phyloP scores from a whole-genome alignment of 2,113 vertebrate genomes.

The Anser cygnoides region DNA sequence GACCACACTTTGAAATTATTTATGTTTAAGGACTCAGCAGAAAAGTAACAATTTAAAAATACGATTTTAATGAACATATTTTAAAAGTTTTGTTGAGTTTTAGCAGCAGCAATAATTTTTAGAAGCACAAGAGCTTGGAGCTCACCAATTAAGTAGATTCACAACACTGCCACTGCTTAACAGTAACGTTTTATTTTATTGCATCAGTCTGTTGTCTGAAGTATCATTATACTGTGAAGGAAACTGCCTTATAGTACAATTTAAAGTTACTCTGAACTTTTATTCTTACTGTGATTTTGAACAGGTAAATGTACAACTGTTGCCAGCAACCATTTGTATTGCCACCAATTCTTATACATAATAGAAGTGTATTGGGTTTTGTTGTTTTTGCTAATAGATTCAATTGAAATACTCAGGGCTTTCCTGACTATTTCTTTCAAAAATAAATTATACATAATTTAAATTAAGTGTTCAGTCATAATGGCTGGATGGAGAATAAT shows the following conservation, averaged over 20 bases:
- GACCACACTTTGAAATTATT: background rate
- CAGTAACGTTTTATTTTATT: background rate
- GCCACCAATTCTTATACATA: background rate
- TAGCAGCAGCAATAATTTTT: constrained; percentile 8
- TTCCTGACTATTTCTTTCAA: background rate
- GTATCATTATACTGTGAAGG: background rate
- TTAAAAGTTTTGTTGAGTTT: background rate
- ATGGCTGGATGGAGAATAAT: background rate
- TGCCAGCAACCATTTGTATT: background rate
- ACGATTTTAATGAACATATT: background rate
- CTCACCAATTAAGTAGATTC: background rate
- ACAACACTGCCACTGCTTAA: background rate
- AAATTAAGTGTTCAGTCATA: background rate
- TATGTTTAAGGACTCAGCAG: background rate
- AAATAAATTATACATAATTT: background rate
- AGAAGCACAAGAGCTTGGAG: constrained; percentile 2
- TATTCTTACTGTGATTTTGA: background rate
- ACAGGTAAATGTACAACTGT: background rate
- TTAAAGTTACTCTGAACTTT: background rate
- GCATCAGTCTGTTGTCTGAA: background rate
- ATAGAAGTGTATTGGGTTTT: background rate
- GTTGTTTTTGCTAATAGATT: background rate
- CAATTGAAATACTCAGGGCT: background rate
- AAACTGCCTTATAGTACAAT: background rate
- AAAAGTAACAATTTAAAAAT: background rate